These are phyloP conservation scores for Drosophila peninsularis DNA, from an alignment of 2,888 invertebrate genomes.

Conservation along the genomic window DNA sequence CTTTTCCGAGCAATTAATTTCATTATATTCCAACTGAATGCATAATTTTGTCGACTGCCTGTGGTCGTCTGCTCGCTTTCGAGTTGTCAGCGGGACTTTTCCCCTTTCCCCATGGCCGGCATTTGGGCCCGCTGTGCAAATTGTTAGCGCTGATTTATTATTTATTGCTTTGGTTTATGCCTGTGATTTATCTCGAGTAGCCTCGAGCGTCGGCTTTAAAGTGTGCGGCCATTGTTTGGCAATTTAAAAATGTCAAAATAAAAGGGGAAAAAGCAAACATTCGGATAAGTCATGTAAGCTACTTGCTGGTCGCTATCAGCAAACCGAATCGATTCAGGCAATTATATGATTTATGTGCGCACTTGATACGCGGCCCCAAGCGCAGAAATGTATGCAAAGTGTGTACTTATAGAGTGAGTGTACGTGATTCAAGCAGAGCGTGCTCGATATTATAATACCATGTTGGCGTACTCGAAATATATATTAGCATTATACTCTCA, in stretches of 20 bases:
- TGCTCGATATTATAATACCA: background rate
- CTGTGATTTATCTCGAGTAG: conserved; percentile 65
- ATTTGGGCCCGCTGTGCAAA: conserved; percentile 56
- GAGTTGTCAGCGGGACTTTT: conserved; percentile 55
- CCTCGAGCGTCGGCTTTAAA: conserved; percentile 45
- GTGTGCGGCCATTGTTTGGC: conserved; percentile 42
- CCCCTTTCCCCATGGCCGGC: background rate
- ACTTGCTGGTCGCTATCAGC: conserved; percentile 38
- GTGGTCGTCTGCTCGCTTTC: conserved; percentile 26
- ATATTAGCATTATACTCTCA: background rate
- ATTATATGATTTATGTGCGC: conserved; percentile 68
- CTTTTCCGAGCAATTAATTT: conserved; percentile 69
- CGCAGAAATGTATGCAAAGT: conserved; percentile 7
- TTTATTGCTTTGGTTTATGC: conserved; percentile 68
- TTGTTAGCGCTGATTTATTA: conserved; percentile 73
- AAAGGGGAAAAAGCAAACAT: conserved; percentile 7
- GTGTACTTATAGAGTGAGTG: background rate
- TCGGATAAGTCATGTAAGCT: conserved; percentile 15
- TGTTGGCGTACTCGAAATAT: background rate
- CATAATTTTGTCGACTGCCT: conserved; percentile 56
- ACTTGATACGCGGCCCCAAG: conserved; percentile 45
- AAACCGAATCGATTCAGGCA: conserved; percentile 47
- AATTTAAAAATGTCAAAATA: conserved; percentile 34
- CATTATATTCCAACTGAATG: conserved; percentile 61
- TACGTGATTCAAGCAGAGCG: background rate